phyloP scores from a whole-genome alignment of 1,140 invertebrate genomes.

The Tetraneura akinire region DNA sequence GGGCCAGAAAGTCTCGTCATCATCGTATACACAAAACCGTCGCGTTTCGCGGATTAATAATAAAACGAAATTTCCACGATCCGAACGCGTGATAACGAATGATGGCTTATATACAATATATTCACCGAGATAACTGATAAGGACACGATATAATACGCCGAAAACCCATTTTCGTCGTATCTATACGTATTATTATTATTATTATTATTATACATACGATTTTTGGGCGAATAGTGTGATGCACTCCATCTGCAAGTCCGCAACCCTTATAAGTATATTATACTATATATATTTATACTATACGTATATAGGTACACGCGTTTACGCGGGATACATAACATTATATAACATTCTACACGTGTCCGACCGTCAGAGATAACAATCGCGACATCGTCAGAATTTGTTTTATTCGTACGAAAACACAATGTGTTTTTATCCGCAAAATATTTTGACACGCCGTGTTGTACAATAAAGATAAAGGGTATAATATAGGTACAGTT shows the following conservation, averaged over 20 bases:
- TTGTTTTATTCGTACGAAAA: neutral
- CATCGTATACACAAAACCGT: no score
- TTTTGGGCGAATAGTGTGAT: neutral
- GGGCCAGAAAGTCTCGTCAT: no score
- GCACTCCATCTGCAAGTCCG: neutral
- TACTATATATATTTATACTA: no score
- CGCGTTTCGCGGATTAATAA: no score
- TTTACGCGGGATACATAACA: no score
- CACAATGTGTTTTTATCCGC: neutral
- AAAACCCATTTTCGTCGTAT: neutral
- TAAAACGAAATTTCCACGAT: neutral
- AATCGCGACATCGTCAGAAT: neutral
- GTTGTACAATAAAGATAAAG: neutral
- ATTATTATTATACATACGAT: no score
- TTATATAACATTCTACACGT: no score
- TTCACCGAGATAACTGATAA: neutral
- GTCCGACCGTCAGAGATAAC: neutral
- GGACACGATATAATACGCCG: neutral
- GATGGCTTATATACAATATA: no score
- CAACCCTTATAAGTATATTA: no score
- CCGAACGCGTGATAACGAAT: neutral
- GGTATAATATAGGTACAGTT: neutral
- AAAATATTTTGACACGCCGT: conserved; percentile 13
- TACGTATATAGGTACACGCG: no score
- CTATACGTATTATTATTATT: no score